These are phyloP conservation scores for Myotis yumanensis DNA, from an alignment of 2,113 vertebrate species.

Conservation along the genomic window DNA sequence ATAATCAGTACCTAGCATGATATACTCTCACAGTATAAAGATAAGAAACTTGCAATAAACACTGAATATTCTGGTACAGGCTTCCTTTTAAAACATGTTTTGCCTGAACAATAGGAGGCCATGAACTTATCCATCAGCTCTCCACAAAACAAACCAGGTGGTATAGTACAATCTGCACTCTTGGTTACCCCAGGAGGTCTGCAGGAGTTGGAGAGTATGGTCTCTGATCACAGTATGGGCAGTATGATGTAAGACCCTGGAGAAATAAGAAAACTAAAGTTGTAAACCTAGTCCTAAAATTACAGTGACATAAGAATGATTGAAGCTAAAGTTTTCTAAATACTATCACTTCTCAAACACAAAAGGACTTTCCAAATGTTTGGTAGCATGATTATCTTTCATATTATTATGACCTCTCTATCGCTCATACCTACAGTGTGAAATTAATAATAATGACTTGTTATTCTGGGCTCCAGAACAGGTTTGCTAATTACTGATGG, in stretches of 20 bases:
- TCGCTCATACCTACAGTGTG: background rate
- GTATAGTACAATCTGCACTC: fast-evolving
- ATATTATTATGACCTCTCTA: background rate
- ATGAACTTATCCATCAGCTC: background rate
- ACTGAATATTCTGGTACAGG: background rate
- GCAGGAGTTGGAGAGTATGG: background rate
- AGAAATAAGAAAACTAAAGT: constrained; percentile 13
- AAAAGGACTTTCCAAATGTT: background rate
- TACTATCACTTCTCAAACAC: background rate
- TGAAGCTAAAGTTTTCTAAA: constrained; percentile 6
- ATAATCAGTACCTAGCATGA: background rate
- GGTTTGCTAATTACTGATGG: constrained; percentile 1
- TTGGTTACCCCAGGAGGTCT: background rate
- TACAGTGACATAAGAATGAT: background rate
- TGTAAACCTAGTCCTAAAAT: constrained; percentile 17
- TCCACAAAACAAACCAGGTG: background rate
- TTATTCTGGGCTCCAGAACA: constrained; percentile 12
- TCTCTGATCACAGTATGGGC: background rate
- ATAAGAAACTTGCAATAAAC: background rate
- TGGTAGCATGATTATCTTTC: background rate
- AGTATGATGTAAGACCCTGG: background rate
- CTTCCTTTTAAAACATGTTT: background rate
- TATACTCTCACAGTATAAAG: background rate
- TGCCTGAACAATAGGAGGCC: background rate
- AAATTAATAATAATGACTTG: constrained; percentile 27